These are phyloP conservation scores for Semnornis frantzii DNA, from an alignment of 2,113 vertebrate species.

Conservation along the genomic window DNA sequence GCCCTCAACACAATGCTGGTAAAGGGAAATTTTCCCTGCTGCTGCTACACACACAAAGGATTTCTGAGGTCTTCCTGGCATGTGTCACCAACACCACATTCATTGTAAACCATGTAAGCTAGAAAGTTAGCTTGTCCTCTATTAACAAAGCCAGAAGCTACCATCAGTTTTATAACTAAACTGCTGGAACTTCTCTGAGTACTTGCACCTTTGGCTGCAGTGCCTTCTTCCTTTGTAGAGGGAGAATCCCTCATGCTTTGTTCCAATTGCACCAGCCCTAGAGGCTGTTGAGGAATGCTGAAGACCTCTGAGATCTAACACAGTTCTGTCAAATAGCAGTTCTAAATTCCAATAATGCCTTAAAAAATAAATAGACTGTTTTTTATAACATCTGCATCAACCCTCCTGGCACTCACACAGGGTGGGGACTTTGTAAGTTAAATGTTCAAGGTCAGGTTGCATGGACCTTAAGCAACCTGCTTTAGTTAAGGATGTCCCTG, in stretches of 20 bases:
- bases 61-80: not conserved
- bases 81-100: not conserved
- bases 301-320: not conserved
- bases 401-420: not conserved
- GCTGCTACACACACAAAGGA: not conserved
- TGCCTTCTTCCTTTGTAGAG: not conserved
- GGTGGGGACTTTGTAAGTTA: not conserved
- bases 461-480: not conserved
- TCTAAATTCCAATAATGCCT: not conserved
- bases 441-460: not conserved
- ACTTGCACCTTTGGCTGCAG: not conserved
- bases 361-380: no score
- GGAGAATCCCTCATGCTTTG: not conserved
- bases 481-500: not conserved
- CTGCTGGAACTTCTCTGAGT: not conserved
- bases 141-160: not conserved
- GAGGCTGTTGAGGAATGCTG: not conserved
- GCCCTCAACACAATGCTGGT: not conserved
- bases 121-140: not conserved
- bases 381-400: not conserved
- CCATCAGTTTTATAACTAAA: not conserved
- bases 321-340: not conserved
- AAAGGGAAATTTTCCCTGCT: not conserved
- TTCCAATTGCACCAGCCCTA: not conserved
- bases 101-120: not conserved